Evolutionary conservation across 2,888 invertebrate species (phyloP), one percentile per base, ranked within the genome.

Genomic region (Aporophyla nigra): DNA sequence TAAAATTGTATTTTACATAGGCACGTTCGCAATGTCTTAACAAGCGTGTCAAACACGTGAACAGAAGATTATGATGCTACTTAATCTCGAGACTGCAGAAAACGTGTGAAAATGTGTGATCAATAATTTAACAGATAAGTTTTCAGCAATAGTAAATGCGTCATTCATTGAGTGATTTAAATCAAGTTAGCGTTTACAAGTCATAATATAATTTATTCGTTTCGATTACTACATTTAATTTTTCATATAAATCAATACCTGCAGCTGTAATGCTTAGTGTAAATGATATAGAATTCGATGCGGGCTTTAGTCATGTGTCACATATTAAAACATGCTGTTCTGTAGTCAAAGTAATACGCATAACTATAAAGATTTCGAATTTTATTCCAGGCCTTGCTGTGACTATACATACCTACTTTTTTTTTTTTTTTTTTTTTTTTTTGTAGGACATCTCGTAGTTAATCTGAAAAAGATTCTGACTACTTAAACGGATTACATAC

Each of bases 271-370:
- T 49, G 21, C 5, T 14, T n/a, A 14, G 10, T 49, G 40, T 70
- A 49, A 43, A 79, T 61, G 5, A n/a, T 70, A 79, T 43, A 16
- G 16, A 14, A n/a, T 76, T 51, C 5, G 12, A 75, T 56, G 33
- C 49, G n/a, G 33, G 54, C 7, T 46, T 27, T 33, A 58, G 40
- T 27, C 16, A 58, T 51, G 5, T 21, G n/a, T 33, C 14, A 56
- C 10, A 21, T 40, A n/a, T n/a, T 12, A 46, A 46, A 9, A 46
- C 19, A 21, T 40, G 12, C 61, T 61, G 33, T 40, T 21, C 21
- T 61, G 59, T 59, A 59, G 33, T 33, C 33, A 46, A 46, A 46
- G 43, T 2, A 12, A 12, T 40, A 40, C 6, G 7, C 33, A 40
- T 16, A 24, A 58, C 16, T 4, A 24, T 43, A n/a, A 63, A 16